A percentile compares a stretch with the other conserved stretches of the same genome.
Conservation (phyloP, 2,888 invertebrate species). For the Agrochola circellaris region DNA sequence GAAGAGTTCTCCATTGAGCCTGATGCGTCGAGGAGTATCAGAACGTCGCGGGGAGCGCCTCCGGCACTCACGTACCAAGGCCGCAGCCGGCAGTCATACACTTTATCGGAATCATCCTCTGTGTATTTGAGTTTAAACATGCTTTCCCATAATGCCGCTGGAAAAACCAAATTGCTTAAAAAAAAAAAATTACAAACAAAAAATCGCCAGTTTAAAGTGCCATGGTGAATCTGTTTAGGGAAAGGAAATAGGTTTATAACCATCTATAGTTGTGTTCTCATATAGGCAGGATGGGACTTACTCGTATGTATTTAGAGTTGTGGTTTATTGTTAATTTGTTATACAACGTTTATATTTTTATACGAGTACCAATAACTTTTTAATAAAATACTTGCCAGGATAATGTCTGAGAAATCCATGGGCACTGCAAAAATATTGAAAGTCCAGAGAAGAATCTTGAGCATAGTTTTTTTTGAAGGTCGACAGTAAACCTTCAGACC, state of each 20-base stretch:
- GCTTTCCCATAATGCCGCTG: constrained; percentile 84
- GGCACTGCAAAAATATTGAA: constrained; percentile 87
- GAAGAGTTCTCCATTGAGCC: constrained; percentile 87
- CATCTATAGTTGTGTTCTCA: too few relatives aligned
- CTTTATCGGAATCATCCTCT: constrained; percentile 73
- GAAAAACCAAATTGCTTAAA: constrained; percentile 6
- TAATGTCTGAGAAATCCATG: constrained; percentile 87
- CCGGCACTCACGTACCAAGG: constrained; percentile 87
- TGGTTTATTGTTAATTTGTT: neutral
- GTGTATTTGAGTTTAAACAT: constrained; percentile 79
- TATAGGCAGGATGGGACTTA: neutral
- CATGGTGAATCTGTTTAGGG: neutral
- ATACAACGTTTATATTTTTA: neutral
- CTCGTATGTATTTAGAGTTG: neutral
- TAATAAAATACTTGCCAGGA: constrained; percentile 76
- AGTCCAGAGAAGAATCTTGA: constrained; percentile 83
- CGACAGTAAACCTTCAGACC: constrained; percentile 82
- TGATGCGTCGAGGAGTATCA: constrained; percentile 85
- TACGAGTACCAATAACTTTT: neutral
- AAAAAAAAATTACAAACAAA: neutral
- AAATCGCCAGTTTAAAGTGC: neutral
- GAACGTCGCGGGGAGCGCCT: constrained; percentile 85
- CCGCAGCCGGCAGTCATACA: constrained; percentile 86
- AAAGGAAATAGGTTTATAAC: neutral
- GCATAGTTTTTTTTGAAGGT: constrained; percentile 85